Base-by-base conservation (phyloP, 2,888 invertebrate species). In the Odontothrips loti region DNA sequence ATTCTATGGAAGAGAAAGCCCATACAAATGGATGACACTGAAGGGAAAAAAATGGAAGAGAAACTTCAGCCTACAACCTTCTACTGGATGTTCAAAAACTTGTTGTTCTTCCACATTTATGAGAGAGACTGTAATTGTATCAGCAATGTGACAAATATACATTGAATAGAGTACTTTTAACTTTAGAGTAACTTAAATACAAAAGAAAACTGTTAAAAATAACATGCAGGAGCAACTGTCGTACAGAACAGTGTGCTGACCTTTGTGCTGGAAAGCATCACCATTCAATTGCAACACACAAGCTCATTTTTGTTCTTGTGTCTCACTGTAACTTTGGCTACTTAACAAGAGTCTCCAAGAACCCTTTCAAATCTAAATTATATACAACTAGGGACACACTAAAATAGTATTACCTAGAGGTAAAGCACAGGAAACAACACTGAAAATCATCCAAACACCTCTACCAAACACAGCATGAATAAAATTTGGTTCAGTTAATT, bases 321-420 rank as follows among this genome's bases (percentile, higher is more conserved):
- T 23, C 68, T 68, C 23, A 23, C 68, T 68, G 20, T 68, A 68
- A 68, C 68, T 68, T 68, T 68, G 68, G 68, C 68, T 68, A 68
- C 2, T 68, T n/a, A 68, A 9, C 23, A 68, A 68, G 68, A 68
- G 68, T 68, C 6, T 68, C 23, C 11, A 68, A 23, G 68, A 3
- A 68, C 68, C 23, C 68, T 68, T 68, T 68, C 0, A 68, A 68
- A n/a, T 23, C 68, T 68, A 23, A 68, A n/a, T 68, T 68, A 23
- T 8, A n/a, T 68, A 23, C 11, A 23, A 68, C 68, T 68, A 68
- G 23, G 23, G 68, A 9, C 23, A n/a, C 11, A 9, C 20, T 23
- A 68, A 20, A 68, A n/a, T n/a, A n/a, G n/a, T n/a, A n/a, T 68
- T 68, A 23, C 20, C 23, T 23, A 68, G 68, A n/a, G 68, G 68